Evolutionary conservation across 2,797 vertebrate species (phyloP), one percentile per base, ranked within the genome.

Genomic region (Xenopus petersii): DNA sequence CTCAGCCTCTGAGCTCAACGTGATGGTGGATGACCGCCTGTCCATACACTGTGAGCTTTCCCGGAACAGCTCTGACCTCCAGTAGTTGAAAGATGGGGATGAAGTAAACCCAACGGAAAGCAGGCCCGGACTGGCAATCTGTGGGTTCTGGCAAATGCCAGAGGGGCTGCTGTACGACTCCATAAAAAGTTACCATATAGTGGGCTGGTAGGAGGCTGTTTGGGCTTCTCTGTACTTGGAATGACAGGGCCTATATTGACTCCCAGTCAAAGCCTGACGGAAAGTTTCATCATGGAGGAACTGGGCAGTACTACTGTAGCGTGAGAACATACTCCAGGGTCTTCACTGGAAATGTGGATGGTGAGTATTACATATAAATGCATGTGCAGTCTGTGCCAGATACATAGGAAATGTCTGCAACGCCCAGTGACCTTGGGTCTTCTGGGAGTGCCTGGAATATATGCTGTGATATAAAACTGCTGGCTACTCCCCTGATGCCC

Each of bases 11-110:
- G 84, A 81, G 0, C 80, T 95, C 1, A 91, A 84, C 1, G 93
- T 88, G 81, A 81, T 84, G 56, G 86, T 83, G 0, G 95, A 95
- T 11, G 93, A 96, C 16, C 88, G 85, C 0, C 82, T 97, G 81
- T 89, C 81, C 95, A 93, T 81, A 91, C 94, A 98, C 75, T 98
- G 96, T 2, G 93, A 98, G 82, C 88, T 98, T 75, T 98, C 97
- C 24, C 93, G 94, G 80, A 88, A 94, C 76, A 90, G 91, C 0
- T 87, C 88, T 0, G 93, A 94, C 13, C 91, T 95, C 65, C 94
- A 91, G 79, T 98, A 97, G 98, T 86, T 91, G 75, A 98, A 97
- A 93, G 95, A 97, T 0, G 94, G 94, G 0, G 81, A 88, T 68
- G 90, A 90, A 4, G 87, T 98, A 8, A 94, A 93, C 78, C 94